Evolutionary conservation across 2,888 invertebrate genomes (phyloP).

Genomic region (Drosophila atripex): DNA sequence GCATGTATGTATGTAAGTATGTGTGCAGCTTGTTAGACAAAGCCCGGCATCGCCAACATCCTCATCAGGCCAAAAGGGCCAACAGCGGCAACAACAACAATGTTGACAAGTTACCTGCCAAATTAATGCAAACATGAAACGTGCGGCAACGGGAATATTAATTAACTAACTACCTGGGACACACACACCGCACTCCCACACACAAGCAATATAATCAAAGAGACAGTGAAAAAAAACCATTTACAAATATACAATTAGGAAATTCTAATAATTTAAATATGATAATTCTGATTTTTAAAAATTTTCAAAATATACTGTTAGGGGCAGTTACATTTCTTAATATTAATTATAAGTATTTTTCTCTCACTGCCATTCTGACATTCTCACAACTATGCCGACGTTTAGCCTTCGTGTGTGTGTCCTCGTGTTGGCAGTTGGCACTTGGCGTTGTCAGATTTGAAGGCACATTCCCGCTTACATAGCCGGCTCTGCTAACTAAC

Average conservation of each 20-base stretch:
- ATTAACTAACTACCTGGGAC: conserved; percentile 73
- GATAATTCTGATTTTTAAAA: too few species aligned
- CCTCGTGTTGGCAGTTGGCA: conserved; percentile 60
- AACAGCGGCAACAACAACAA: conserved; percentile 59
- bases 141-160: conserved; percentile 78
- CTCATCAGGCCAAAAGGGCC: conserved; percentile 62
- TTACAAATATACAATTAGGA: too few species aligned
- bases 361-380: conserved; percentile 6
- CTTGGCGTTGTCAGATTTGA: conserved; percentile 61
- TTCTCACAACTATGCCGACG: background rate
- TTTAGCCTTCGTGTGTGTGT: conserved; percentile 15
- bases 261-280: too few species aligned
- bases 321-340: too few species aligned
- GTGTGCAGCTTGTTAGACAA: conserved; percentile 65
- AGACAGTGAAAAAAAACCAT: background rate
- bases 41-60: conserved; percentile 54
- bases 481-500: conserved; percentile 33
- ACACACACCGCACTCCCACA: conserved; percentile 24
- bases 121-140: conserved; percentile 81
- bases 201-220: conserved; percentile 1
- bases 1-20: conserved; percentile 14
- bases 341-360: background rate
- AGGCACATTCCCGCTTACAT: conserved; percentile 34
- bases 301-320: too few species aligned
- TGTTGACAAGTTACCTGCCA: conserved; percentile 79